Evolutionary conservation across 92 coral and sea anemone species (phyloP).

Genomic region (Diadumene lineata): DNA sequence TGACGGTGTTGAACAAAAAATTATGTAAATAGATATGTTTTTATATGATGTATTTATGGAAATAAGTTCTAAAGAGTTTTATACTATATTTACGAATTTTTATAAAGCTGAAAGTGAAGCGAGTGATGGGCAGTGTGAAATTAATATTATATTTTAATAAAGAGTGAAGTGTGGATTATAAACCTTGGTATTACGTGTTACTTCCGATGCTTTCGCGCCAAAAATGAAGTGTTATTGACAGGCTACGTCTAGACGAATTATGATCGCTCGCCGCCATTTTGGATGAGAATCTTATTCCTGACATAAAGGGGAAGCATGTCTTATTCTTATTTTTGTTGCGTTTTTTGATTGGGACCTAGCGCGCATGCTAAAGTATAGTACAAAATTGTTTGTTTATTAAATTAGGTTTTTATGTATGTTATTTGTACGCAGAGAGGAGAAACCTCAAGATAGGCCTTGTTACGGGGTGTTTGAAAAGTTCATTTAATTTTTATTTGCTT

Average conservation of each 20-base stretch:
- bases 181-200: neutral
- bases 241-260: neutral
- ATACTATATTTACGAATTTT: conserved; percentile 5
- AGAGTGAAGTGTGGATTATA: conserved; percentile 9
- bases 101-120: neutral
- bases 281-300: too few species aligned
- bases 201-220: neutral
- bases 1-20: neutral
- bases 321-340: too few species aligned
- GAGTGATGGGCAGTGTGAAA: neutral
- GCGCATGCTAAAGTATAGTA: too few species aligned
- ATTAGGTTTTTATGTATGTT: too few species aligned
- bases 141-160: conserved; percentile 6
- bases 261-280: too few species aligned
- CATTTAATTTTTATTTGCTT: too few species aligned
- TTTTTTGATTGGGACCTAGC: too few species aligned
- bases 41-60: conserved; percentile 22
- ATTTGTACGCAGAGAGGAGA: too few species aligned
- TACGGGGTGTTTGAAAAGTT: too few species aligned
- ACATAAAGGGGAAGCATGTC: too few species aligned
- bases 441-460: too few species aligned
- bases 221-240: neutral
- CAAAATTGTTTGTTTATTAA: too few species aligned
- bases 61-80: neutral
- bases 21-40: conserved; percentile 11